These are phyloP conservation scores for Accipiter cooperii DNA, from an alignment of 2,113 vertebrate genomes.

Conservation along the genomic window DNA sequence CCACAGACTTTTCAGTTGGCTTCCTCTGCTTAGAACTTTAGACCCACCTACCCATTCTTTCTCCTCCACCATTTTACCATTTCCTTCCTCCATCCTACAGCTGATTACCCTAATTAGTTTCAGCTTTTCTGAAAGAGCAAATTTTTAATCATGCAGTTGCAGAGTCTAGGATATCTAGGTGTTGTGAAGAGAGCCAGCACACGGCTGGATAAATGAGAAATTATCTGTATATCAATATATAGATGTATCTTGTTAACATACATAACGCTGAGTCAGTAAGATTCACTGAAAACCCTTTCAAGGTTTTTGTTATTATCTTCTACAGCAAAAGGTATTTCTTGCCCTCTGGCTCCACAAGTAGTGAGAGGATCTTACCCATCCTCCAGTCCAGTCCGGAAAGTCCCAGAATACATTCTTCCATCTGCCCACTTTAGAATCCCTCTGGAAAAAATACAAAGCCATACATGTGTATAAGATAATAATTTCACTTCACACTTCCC, in stretches of 20 bases:
- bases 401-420: conserved; percentile 87
- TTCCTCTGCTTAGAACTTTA: not conserved
- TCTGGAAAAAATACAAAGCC: conserved; percentile 66
- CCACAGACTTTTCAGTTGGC: not conserved
- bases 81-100: not conserved
- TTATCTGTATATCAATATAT: not conserved
- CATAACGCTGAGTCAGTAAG: not conserved
- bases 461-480: not conserved
- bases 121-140: not conserved
- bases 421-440: conserved; percentile 91
- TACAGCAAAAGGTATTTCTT: not conserved
- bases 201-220: not conserved
- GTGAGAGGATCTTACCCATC: conserved; percentile 80
- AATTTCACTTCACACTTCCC: not conserved
- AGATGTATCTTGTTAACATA: not conserved
- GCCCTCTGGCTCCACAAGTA: not conserved
- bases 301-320: not conserved
- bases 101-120: not conserved
- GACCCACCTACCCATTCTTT: not conserved
- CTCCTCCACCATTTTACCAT: not conserved
- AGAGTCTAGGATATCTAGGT: not conserved
- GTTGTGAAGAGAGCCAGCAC: not conserved
- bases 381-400: conserved; percentile 91
- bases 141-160: not conserved
- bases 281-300: not conserved